These are phyloP conservation scores for Gallinago media DNA, from an alignment of 2,113 vertebrate species.

Conservation along the genomic window DNA sequence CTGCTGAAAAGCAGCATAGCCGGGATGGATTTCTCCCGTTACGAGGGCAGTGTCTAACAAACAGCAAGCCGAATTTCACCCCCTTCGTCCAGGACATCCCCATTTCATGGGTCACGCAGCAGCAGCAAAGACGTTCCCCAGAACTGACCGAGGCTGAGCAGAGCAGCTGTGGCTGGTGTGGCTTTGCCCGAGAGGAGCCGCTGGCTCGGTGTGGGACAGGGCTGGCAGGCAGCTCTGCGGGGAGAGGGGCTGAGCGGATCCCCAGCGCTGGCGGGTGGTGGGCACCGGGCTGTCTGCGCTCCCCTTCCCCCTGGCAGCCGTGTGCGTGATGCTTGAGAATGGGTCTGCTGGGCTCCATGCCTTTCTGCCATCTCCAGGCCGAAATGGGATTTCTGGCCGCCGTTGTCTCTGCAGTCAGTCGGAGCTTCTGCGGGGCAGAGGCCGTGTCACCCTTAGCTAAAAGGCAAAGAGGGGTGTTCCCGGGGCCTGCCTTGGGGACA, in stretches of 20 bases:
- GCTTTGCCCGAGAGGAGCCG: not conserved
- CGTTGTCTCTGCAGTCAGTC: not conserved
- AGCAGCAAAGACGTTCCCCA: constrained; percentile 63
- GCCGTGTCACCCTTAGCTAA: not conserved
- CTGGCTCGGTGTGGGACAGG: not conserved
- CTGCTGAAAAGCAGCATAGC: not conserved
- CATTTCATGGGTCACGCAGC: constrained; percentile 2
- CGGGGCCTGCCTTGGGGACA: not conserved
- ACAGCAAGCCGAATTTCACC: not conserved
- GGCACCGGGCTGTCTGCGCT: not conserved
- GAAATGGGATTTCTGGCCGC: not conserved
- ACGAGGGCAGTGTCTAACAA: not conserved
- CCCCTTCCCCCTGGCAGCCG: not conserved
- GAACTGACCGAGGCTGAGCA: constrained; percentile 31
- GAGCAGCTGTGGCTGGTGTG: not conserved
- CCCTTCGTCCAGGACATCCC: not conserved
- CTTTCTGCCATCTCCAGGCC: not conserved
- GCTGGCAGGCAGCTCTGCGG: not conserved
- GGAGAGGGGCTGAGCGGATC: not conserved
- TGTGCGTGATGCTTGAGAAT: not conserved
- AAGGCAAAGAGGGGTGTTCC: not conserved
- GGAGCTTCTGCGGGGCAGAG: not conserved
- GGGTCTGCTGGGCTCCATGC: not conserved
- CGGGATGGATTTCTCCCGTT: not conserved
- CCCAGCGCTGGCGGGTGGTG: not conserved